Conservation (phyloP, 2,888 invertebrate genomes). For the Holacanthella duospinosa region DNA sequence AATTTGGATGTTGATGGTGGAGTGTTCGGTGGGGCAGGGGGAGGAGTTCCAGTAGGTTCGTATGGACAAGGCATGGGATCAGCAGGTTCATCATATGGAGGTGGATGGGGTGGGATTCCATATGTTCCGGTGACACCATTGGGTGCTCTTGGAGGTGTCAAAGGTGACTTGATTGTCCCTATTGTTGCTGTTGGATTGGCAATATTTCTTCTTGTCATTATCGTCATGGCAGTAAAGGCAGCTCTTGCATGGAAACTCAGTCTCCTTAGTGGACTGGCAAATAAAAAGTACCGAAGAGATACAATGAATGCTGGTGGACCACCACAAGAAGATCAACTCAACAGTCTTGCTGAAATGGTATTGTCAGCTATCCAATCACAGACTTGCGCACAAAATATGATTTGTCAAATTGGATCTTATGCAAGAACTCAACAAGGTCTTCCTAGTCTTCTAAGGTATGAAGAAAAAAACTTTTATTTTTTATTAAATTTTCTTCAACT, state of each 20-base stretch:
- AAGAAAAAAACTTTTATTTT: not conserved
- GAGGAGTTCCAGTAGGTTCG: not conserved
- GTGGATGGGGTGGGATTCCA: conserved; percentile 23
- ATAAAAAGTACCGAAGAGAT: not conserved
- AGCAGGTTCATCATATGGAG: conserved; percentile 5
- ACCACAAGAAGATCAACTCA: conserved; percentile 19
- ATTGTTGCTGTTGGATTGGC: conserved; percentile 35
- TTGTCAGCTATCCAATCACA: conserved; percentile 26
- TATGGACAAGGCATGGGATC: not conserved
- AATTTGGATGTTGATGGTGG: conserved; percentile 8
- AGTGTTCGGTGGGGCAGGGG: not conserved
- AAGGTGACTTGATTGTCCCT: conserved; percentile 35
- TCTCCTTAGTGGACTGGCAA: conserved; percentile 14
- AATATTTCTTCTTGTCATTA: conserved; percentile 30
- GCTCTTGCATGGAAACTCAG: conserved; percentile 32
- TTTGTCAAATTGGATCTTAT: conserved; percentile 29
- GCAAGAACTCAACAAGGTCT: conserved; percentile 7
- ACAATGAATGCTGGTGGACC: conserved; percentile 3
- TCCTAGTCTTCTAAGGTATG: conserved; percentile 7
- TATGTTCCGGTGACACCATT: conserved; percentile 35
- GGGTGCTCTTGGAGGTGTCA: conserved; percentile 30
- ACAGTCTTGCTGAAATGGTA: conserved; percentile 22
- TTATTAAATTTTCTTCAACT: not conserved
- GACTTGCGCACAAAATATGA: conserved; percentile 25
- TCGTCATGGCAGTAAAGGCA: conserved; percentile 35